Evolutionary conservation across 2,888 invertebrate species (phyloP), one percentile per base, ranked within the genome.

Genomic region (Coecobrya sp.): DNA sequence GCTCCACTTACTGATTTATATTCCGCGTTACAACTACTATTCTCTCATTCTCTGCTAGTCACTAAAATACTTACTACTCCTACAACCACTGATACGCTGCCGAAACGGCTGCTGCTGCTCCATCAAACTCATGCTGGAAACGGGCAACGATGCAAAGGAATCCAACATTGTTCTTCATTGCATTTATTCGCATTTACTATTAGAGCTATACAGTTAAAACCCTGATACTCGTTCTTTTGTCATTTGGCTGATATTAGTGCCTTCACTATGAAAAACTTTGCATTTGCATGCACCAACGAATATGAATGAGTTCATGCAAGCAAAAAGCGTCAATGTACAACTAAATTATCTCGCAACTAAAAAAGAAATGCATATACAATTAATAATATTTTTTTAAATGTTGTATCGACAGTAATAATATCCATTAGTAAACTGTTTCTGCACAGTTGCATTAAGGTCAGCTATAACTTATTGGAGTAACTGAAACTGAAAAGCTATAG

Each of bases 1-100:
- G 73, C 19, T 76, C 42, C 76, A 45, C 87, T 76, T 27, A 70
- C 85, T 86, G 62, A 45, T 86, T 65, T 68, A 65, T 45, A 42
- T 86, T 25, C 36, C 42, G 25, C 30, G 42, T 19, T 70, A 70
- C 68, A 27, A 68, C 70, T 10, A 70, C 42, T 65, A 22, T 30
- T 22, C 22, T 76, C 45, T n/a, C n/a, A 49, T 79, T 79, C 45
- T 19, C 79, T 11, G 5, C 70, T 19, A 70, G 19, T 70, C 19
- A 42, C 25, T 42, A 27, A 27, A 65, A 65, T 27, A 65, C 10
- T 73, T 73, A 62, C 62, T 22, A 36, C 70, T 19, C n/a, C 42
- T 49, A 42, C 73, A 70, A 62, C 62, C 1, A n/a, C 42, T 8
- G n/a, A 11, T 62, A 25, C 25, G n/a, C 36, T 27, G 70, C 30